Evolutionary conservation across 2,888 invertebrate genomes (phyloP).

Genomic region (Dolichomitus sp.): DNA sequence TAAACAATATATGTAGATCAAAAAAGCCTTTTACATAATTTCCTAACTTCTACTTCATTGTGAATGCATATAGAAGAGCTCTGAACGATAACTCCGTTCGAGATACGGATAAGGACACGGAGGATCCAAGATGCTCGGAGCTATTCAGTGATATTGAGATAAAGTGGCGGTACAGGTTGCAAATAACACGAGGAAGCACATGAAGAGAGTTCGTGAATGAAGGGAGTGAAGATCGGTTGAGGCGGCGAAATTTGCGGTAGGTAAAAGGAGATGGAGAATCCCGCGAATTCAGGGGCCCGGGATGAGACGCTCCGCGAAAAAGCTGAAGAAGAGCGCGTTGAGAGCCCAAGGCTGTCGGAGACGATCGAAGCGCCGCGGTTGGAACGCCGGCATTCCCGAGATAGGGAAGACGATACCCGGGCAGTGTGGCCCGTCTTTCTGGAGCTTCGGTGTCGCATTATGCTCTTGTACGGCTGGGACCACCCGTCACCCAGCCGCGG

Average conservation of each 20-base stretch:
- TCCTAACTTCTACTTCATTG: too few species aligned
- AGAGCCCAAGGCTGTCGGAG: conserved; percentile 20
- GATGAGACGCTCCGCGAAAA: background rate
- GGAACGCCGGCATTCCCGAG: conserved; percentile 50
- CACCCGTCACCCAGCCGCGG: conserved; percentile 42
- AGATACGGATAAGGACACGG: too few species aligned
- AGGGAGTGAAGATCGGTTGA: background rate
- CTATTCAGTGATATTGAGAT: background rate
- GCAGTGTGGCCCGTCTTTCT: conserved; percentile 50
- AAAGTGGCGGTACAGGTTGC: background rate
- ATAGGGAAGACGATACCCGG: conserved; percentile 61
- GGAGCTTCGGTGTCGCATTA: conserved; percentile 62
- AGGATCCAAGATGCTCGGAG: background rate
- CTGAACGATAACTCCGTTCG: too few species aligned
- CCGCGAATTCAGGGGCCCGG: background rate
- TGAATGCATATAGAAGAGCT: too few species aligned
- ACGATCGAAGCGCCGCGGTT: conserved; percentile 37
- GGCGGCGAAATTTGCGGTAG: background rate
- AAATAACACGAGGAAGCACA: conserved; percentile 19
- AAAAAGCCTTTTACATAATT: too few species aligned
- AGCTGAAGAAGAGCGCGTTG: background rate
- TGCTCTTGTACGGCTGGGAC: conserved; percentile 41
- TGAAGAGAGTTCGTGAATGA: background rate
- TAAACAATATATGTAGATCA: too few species aligned
- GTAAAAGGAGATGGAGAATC: background rate